Conservation (phyloP, 2,113 vertebrate species). For the Petaurus breviceps region DNA sequence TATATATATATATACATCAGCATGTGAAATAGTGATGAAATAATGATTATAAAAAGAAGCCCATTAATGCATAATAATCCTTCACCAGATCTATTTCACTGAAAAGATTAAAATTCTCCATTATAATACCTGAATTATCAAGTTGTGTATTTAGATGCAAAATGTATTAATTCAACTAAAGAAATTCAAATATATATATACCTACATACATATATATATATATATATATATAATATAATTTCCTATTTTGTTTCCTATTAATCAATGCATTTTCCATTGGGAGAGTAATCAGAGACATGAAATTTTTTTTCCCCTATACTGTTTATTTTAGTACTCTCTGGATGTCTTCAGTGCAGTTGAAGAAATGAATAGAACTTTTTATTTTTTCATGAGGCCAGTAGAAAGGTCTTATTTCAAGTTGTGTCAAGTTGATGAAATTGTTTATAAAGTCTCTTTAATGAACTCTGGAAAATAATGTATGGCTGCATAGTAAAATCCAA, state of each 20-base stretch:
- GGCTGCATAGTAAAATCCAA: too few species aligned
- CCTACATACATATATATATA: too few species aligned
- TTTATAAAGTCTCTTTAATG: too few species aligned
- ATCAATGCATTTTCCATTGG: background rate
- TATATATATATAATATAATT: background rate
- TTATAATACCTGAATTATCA: background rate
- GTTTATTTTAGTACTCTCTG: background rate
- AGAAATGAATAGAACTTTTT: background rate
- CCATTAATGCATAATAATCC: background rate
- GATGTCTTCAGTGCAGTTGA: background rate
- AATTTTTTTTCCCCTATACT: background rate
- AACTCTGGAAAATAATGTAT: too few species aligned
- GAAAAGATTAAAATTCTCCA: background rate
- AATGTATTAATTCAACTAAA: background rate
- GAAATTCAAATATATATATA: background rate
- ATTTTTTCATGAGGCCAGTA: background rate
- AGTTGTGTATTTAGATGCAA: background rate
- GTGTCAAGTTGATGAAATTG: too few species aligned
- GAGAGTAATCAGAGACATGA: background rate
- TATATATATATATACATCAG: background rate
- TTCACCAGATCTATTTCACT: background rate
- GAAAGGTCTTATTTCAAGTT: too few species aligned
- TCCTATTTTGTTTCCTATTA: background rate
- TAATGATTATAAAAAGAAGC: background rate
- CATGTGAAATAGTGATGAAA: background rate